These are phyloP conservation scores for Orthosia gothica DNA, from an alignment of 2,888 invertebrate species.

Conservation along the genomic window DNA sequence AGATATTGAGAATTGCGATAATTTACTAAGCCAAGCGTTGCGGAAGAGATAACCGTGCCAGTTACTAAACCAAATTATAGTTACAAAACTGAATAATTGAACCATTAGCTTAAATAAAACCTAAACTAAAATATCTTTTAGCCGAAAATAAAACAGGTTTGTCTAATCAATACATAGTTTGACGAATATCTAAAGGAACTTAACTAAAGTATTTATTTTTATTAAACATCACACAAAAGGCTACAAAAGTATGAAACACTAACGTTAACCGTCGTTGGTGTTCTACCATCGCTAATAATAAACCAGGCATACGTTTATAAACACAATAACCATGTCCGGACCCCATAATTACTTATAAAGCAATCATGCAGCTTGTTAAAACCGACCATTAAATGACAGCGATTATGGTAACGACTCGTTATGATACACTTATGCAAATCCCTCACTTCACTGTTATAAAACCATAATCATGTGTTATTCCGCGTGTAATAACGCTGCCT, in stretches of 20 bases:
- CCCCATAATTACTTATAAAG: slow-evolving; percentile 63
- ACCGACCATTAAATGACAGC: slow-evolving; percentile 61
- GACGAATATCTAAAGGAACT: background rate
- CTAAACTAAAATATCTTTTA: background rate
- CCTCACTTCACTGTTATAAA: slow-evolving; percentile 58
- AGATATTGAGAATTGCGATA: background rate
- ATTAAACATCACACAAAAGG: background rate
- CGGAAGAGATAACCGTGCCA: slow-evolving; percentile 14
- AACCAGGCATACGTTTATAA: slow-evolving; percentile 29
- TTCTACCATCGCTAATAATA: slow-evolving; percentile 43
- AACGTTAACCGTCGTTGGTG: slow-evolving; percentile 27
- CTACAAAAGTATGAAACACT: background rate
- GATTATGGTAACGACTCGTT: slow-evolving; percentile 65
- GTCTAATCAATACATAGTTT: background rate
- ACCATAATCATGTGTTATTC: slow-evolving; percentile 59
- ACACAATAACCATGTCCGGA: slow-evolving; percentile 38
- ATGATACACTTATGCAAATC: slow-evolving; percentile 66
- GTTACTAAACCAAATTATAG: background rate
- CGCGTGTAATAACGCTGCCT: slow-evolving; percentile 26
- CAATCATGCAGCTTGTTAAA: slow-evolving; percentile 64
- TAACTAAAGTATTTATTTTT: background rate
- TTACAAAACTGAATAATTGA: background rate
- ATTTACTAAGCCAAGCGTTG: slow-evolving; percentile 16
- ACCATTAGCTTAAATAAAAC: background rate
- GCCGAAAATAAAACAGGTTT: background rate